These are phyloP conservation scores for Dasypolia templi DNA, from an alignment of 2,888 invertebrate species.

Conservation along the genomic window DNA sequence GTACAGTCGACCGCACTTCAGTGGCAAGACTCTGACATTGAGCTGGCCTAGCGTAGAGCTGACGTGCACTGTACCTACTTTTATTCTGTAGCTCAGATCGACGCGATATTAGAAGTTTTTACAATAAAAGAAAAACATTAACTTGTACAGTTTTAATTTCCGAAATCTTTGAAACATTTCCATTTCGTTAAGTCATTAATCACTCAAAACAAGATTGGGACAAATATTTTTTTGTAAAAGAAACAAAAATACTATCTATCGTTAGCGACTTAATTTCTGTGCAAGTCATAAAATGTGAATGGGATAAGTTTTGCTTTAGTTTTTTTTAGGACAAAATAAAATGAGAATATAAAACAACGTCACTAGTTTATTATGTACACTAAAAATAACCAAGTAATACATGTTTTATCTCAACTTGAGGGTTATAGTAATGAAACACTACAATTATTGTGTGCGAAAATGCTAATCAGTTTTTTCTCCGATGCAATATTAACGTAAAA, in stretches of 20 bases:
- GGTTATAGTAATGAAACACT: neutral
- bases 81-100: neutral
- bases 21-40: too few species aligned
- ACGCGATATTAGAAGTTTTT: neutral
- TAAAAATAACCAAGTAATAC: slow-evolving; percentile 13
- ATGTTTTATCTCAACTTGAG: slow-evolving; percentile 24
- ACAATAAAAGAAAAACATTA: neutral
- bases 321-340: slow-evolving; percentile 23
- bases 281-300: slow-evolving; percentile 37
- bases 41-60: too few species aligned
- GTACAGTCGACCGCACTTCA: too few species aligned
- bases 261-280: slow-evolving; percentile 33
- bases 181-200: slow-evolving; percentile 64
- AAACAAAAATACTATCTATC: slow-evolving; percentile 65
- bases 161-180: slow-evolving; percentile 34
- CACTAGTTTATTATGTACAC: slow-evolving; percentile 10
- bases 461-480: neutral
- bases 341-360: slow-evolving; percentile 30
- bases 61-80: neutral
- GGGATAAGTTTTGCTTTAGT: slow-evolving; percentile 28
- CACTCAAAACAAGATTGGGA: slow-evolving; percentile 51
- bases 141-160: neutral
- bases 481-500: neutral
- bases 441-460: neutral
- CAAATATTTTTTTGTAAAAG: slow-evolving; percentile 66